Base-by-base conservation (phyloP, 92 coral and sea anemone species). In the Epizoanthus ramosus region DNA sequence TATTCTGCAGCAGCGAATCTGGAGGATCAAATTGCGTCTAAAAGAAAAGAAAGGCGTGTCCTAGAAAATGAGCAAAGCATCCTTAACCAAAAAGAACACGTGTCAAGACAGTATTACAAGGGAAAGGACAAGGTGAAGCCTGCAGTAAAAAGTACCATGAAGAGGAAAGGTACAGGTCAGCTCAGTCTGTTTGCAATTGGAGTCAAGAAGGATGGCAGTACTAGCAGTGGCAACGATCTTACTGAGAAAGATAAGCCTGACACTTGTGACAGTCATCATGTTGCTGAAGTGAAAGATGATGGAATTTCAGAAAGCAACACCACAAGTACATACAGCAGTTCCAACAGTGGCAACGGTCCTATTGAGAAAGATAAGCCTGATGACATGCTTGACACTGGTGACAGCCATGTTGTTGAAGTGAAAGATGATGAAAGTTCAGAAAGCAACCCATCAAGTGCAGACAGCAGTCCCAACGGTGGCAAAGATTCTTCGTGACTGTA, bases 1-100 rank as follows among this genome's bases (percentile, higher is more conserved):
- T 87, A 87, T 87, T 83, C 50, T 10, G 75, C 6, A 50, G 90
- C 86, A 23, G 86, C 90, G 3, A 60, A 54, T 39, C 45, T 71
- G 37, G 74, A 82, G 61, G 85, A 86, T 53, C 86, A 87, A 61
- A 33, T 87, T 16, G 23, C 83, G 10, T 69, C 71, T 43, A 65
- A 80, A 54, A 68, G 83, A 56, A 82, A 73, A 63, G 86, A 87
- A 52, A 87, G 81, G 68, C 80, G 83, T 22, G 76, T 47, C 17
- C 75, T 87, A 18, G 80, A 81, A 82, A 50, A 54, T 22, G 87
- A 87, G 85, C 81, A 72, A 41, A 73, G 68, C 14, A 64, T 47
- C 57, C 73, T 87, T 3, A 73, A 87, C 56, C 69, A 73, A 74
- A 83, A 73, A 56, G 80, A 87, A 66, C 43, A 33, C 13, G 74